phyloP scores from a whole-genome alignment of 2,888 invertebrate species.

The Liodrosophila aerea region DNA sequence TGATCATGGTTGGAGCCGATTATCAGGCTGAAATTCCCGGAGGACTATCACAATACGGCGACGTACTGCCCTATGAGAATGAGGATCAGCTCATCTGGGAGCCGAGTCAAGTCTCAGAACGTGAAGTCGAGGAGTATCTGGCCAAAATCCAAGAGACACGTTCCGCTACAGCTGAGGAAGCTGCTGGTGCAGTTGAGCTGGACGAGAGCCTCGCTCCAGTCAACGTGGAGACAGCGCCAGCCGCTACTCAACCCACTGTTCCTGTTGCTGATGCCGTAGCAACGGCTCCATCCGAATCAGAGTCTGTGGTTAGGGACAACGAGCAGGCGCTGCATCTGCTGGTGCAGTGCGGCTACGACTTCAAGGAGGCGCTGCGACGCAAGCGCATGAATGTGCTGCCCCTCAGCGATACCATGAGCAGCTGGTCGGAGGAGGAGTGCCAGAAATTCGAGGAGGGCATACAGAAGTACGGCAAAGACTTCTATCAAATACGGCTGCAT shows the following conservation, averaged over 20 bases:
- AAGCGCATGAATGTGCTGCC: slow-evolving; percentile 88
- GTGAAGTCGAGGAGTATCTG: slow-evolving; percentile 91
- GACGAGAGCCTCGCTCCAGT: no score
- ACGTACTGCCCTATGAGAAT: slow-evolving; percentile 96
- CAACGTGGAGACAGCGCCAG: no score
- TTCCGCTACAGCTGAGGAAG: slow-evolving; percentile 20
- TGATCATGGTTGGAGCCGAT: slow-evolving; percentile 96
- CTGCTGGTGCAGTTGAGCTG: no score
- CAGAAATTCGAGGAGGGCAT: slow-evolving; percentile 98
- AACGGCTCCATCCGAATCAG: slow-evolving; percentile 24
- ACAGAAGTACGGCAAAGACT: slow-evolving; percentile 96
- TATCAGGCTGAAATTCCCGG: slow-evolving; percentile 97
- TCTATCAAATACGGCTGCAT: slow-evolving; percentile 95
- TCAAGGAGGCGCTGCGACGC: slow-evolving; percentile 94
- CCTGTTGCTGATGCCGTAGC: neutral
- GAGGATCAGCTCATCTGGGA: slow-evolving; percentile 98
- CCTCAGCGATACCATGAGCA: slow-evolving; percentile 89
- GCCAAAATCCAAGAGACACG: slow-evolving; percentile 80
- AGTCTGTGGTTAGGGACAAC: slow-evolving; percentile 85
- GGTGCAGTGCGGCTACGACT: slow-evolving; percentile 96
- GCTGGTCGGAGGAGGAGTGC: slow-evolving; percentile 99
- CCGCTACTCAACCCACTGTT: no score
- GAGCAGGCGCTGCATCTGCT: slow-evolving; percentile 94
- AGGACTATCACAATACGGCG: slow-evolving; percentile 95
- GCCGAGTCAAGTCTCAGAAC: slow-evolving; percentile 89